These are phyloP conservation scores for Hoplostethus mediterraneus DNA, from an alignment of 2,797 vertebrate genomes.

Conservation along the genomic window DNA sequence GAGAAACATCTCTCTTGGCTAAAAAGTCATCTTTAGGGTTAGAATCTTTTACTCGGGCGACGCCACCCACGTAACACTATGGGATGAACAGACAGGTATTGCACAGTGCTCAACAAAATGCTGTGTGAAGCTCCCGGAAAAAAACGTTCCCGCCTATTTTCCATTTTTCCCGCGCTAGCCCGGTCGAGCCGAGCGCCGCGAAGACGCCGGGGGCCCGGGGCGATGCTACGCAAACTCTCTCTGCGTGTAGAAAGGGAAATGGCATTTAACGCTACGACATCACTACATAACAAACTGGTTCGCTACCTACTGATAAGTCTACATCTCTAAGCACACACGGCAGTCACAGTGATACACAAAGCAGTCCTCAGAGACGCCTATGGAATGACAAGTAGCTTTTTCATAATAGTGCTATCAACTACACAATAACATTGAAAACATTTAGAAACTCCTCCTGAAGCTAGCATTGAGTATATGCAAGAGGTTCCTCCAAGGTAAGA, in stretches of 20 bases:
- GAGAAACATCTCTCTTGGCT: constrained; percentile 63
- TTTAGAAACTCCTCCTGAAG: constrained; percentile 97
- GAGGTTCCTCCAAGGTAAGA: constrained; percentile 90
- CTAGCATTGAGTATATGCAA: constrained; percentile 94
- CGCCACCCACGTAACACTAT: constrained; percentile 77
- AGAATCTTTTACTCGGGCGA: constrained; percentile 56
- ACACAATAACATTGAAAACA: constrained; percentile 98
- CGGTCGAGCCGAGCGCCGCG: constrained; percentile 82
- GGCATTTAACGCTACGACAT: constrained; percentile 93
- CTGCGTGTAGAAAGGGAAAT: constrained; percentile 92
- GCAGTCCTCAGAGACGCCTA: constrained; percentile 96
- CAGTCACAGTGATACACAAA: constrained; percentile 99
- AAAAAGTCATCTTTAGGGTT: constrained; percentile 48
- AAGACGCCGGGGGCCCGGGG: neutral
- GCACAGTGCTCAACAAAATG: constrained; percentile 98
- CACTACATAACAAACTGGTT: constrained; percentile 95
- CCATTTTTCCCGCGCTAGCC: constrained; percentile 85
- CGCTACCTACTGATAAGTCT: constrained; percentile 95
- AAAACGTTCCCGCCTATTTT: constrained; percentile 54
- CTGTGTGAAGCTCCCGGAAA: constrained; percentile 88
- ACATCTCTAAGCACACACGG: constrained; percentile 98
- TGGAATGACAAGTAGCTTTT: constrained; percentile 99
- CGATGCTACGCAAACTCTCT: constrained; percentile 68
- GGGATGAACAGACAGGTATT: constrained; percentile 87
- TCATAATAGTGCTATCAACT: constrained; percentile 97